A percentile compares a stretch with the other conserved stretches of the same genome.
Conservation (phyloP, 2,113 vertebrate species). For the Oreotragus oreotragus region DNA sequence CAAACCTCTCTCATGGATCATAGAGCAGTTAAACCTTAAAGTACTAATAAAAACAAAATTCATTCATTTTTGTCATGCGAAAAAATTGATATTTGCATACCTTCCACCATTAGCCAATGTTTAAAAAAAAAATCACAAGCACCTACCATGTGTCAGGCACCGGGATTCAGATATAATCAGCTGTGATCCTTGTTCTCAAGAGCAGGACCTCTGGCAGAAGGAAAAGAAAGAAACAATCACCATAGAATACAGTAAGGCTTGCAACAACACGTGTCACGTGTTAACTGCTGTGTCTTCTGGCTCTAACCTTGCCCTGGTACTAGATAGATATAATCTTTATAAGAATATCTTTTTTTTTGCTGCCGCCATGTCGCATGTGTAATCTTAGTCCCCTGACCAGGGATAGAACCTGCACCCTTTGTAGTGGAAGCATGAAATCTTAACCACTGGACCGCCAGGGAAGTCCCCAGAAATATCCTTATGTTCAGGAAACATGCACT, state of each 20-base stretch:
- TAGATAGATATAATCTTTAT: neutral
- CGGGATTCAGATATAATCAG: neutral
- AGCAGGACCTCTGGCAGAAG: neutral
- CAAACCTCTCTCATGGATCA: neutral
- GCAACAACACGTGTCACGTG: neutral
- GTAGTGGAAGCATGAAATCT: neutral
- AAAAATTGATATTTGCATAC: neutral
- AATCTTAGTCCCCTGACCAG: neutral
- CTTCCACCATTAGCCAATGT: neutral
- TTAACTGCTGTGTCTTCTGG: neutral
- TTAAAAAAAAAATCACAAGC: neutral
- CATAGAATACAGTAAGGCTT: neutral
- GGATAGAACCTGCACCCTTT: neutral
- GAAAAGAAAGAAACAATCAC: neutral
- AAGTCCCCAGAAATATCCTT: neutral
- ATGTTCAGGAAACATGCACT: neutral
- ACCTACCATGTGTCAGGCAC: neutral
- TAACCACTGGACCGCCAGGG: neutral
- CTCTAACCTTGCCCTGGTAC: rapidly evolving
- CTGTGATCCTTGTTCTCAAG: neutral
- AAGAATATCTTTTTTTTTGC: neutral
- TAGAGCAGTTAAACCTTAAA: neutral
- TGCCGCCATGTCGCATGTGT: neutral
- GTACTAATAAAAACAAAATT: neutral
- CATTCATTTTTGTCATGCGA: neutral